A percentile compares a stretch with the other conserved stretches of the same genome.
Conservation (phyloP, 2,113 vertebrate species). For the Campylorhamphus procurvoides region DNA sequence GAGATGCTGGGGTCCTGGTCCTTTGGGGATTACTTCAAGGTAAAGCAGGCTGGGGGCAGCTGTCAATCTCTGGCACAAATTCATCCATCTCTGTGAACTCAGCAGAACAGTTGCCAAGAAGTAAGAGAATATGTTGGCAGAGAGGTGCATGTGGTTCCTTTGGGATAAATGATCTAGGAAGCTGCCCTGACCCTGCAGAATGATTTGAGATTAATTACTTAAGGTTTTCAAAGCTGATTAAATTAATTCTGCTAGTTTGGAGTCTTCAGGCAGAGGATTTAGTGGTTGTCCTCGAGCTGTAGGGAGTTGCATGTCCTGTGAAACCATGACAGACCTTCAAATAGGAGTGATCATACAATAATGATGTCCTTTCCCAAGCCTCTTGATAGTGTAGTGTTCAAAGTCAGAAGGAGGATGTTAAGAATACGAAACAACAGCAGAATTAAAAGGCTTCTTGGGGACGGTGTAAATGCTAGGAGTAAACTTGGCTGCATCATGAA, state of each 20-base stretch:
- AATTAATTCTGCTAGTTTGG: not conserved
- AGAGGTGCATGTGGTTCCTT: not conserved
- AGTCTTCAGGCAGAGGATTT: not conserved
- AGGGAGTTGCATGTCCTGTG: not conserved
- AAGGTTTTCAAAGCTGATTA: not conserved
- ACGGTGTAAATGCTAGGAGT: not conserved
- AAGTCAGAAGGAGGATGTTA: not conserved
- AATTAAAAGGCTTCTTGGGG: not conserved
- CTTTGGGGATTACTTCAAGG: slow-evolving; percentile 99
- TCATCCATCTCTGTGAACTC: accelerated
- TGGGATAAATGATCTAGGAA: not conserved
- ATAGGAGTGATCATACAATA: not conserved
- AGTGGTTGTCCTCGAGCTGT: not conserved
- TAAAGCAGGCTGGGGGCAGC: slow-evolving; percentile 40
- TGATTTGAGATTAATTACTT: not conserved
- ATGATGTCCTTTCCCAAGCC: not conserved
- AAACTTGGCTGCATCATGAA: not conserved
- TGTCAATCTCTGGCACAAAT: not conserved
- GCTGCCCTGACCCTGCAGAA: not conserved
- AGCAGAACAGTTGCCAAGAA: not conserved
- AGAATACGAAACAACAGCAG: not conserved
- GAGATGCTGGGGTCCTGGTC: slow-evolving; percentile 99
- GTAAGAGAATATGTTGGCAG: not conserved
- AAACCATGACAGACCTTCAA: not conserved
- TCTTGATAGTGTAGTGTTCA: not conserved